Evolutionary conservation across 1,140 invertebrate species (phyloP), one percentile per base, ranked within the genome.

Genomic region (Chelonus insularis): DNA sequence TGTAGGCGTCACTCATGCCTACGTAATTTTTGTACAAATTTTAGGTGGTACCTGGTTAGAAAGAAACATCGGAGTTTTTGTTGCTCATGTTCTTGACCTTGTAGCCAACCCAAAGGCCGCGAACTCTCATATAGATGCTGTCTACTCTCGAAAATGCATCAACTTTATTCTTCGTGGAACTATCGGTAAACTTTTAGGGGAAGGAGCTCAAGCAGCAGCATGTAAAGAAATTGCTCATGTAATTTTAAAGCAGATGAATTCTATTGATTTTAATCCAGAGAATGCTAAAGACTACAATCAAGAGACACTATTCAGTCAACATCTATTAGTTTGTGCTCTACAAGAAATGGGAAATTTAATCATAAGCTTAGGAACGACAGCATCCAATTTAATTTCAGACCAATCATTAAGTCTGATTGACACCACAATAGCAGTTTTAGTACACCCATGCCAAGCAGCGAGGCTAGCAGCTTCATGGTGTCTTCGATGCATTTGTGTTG

Each of bases 91-190:
- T 3, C 78, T 99, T 29, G 95, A 98, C 69, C 79, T 99, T 58
- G 95, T 96, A 0, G 91, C 93, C 0, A 94, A 94, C 84, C 94
- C 95, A 0, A 96, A 95, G 81, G 93, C 94, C 9, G 93, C 94
- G 0, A 92, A 91, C 8, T 94, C 94, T 0, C 96, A 99, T 75
- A 93, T 98, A 4, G 97, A 99, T 81, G 95, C 95, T 25, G 95
- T 99, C 2, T 98, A 98, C 79, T 97, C 96, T 0, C 85, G 97
- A 64, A 97, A 98, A 81, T 99, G 97, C 77, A 92, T 99, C 43
- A 94, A 92, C 73, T 99, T 97, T 75, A 96, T 99, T 70, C 83
- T 99, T 39, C 86, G 94, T 34, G 91, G 93, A 58, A 90, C 95
- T 1, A 85, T 99, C 29, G 96, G 97, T 4, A 91, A 92, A 75